Evolutionary conservation across 2,797 vertebrate genomes (phyloP).

Genomic region (Spinus pinus): DNA sequence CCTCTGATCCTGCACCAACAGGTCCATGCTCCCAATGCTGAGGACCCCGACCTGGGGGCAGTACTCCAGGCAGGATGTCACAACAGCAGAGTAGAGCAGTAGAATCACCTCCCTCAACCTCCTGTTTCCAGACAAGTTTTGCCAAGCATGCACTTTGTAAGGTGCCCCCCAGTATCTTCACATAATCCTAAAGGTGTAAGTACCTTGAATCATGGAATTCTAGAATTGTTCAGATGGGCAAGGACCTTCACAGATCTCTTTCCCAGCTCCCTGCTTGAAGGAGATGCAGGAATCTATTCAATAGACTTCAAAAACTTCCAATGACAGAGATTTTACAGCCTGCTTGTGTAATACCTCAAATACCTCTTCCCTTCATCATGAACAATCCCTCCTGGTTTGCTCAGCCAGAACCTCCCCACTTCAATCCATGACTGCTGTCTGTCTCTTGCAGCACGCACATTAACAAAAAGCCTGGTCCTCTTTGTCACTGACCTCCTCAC

Average conservation of each 20-base stretch:
- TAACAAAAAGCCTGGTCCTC: neutral
- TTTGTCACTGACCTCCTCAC: neutral
- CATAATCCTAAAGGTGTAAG: neutral
- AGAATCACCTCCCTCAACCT: neutral
- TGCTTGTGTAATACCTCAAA: neutral
- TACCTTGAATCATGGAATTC: neutral
- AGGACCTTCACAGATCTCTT: neutral
- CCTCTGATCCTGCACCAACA: neutral
- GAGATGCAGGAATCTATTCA: neutral
- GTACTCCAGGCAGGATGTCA: neutral
- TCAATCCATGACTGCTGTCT: fast-evolving
- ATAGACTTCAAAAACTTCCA: neutral
- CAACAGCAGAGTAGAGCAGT: neutral
- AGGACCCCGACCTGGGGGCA: neutral
- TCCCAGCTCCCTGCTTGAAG: neutral
- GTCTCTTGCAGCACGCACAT: fast-evolving
- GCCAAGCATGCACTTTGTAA: neutral
- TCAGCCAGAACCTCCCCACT: neutral
- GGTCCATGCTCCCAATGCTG: fast-evolving
- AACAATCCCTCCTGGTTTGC: neutral
- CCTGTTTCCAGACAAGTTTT: neutral
- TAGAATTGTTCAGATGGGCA: neutral
- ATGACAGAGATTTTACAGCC: neutral
- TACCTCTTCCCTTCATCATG: neutral
- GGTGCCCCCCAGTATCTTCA: neutral